Percentiles rank a stretch among this genome's conserved stretches.
phyloP scores from a whole-genome alignment of 1,140 invertebrate species.

The Halotydeus destructor region DNA sequence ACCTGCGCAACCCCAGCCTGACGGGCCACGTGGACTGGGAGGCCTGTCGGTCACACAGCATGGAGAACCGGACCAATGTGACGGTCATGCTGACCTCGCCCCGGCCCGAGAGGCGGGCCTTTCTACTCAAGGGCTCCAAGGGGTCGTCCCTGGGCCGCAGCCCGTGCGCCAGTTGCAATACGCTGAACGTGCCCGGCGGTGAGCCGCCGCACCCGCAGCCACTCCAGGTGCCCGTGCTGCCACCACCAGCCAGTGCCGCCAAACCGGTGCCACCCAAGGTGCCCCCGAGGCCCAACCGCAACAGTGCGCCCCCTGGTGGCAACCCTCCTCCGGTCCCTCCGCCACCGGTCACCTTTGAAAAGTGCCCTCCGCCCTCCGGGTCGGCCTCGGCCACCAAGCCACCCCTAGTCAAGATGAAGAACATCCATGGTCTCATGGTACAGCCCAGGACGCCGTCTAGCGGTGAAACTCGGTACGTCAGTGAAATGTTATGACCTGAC shows the following conservation, averaged over 20 bases:
- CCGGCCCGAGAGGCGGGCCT: constrained; percentile 19
- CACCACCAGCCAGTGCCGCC: no score
- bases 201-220: not conserved
- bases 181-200: not conserved
- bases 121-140: constrained; percentile 18
- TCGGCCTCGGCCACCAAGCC: constrained; percentile 1
- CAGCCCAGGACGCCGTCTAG: constrained; percentile 6
- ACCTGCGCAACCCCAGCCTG: constrained; percentile 16
- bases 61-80: constrained; percentile 15
- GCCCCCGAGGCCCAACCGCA: not conserved
- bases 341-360: not conserved
- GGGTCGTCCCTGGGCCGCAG: no score
- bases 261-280: not conserved
- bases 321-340: not conserved
- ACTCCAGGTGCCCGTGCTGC: not conserved
- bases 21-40: constrained; percentile 15
- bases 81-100: constrained; percentile 17
- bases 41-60: constrained; percentile 15
- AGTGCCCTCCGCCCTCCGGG: not conserved
- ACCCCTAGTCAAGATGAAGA: constrained; percentile 14
- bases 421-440: constrained; percentile 3
- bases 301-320: not conserved
- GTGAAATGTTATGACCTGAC: no score
- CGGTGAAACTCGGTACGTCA: no score
- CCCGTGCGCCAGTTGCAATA: no score